Conservation (phyloP, 2,888 invertebrate genomes). For the Pheosia gnoma region DNA sequence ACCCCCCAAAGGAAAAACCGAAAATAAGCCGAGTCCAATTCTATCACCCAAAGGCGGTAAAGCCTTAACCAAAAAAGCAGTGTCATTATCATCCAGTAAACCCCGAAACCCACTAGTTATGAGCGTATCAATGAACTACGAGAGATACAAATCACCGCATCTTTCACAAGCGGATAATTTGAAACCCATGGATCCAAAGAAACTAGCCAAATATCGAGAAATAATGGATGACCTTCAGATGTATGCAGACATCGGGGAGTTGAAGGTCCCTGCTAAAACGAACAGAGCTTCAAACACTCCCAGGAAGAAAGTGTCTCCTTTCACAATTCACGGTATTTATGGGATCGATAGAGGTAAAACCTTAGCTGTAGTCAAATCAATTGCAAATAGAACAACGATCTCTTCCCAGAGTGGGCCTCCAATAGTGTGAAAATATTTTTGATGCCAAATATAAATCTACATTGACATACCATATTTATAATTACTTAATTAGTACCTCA, state of each 20-base stretch:
- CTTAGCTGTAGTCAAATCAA: constrained; percentile 22
- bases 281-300: constrained; percentile 72
- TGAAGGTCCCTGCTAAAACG: constrained; percentile 53
- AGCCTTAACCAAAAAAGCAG: constrained; percentile 35
- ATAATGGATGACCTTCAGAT: constrained; percentile 64
- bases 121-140: constrained; percentile 55
- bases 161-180: constrained; percentile 19
- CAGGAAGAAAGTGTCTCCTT: constrained; percentile 46
- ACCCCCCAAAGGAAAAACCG: constrained; percentile 32
- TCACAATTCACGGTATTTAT: constrained; percentile 21
- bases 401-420: constrained; percentile 15
- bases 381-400: constrained; percentile 22
- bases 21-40: constrained; percentile 27
- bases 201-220: constrained; percentile 63
- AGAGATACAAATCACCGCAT: constrained; percentile 32
- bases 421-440: constrained; percentile 7
- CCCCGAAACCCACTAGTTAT: constrained; percentile 55
- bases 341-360: constrained; percentile 17
- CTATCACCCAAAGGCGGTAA: constrained; percentile 17
- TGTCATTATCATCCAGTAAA: constrained; percentile 38
- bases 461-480: not conserved
- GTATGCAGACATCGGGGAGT: constrained; percentile 59
- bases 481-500: too few relatives aligned
- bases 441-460: not conserved
- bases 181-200: constrained; percentile 48